Evolutionary conservation across 1,140 invertebrate genomes (phyloP), one percentile per base, ranked within the genome.

Genomic region (Formica selysi): DNA sequence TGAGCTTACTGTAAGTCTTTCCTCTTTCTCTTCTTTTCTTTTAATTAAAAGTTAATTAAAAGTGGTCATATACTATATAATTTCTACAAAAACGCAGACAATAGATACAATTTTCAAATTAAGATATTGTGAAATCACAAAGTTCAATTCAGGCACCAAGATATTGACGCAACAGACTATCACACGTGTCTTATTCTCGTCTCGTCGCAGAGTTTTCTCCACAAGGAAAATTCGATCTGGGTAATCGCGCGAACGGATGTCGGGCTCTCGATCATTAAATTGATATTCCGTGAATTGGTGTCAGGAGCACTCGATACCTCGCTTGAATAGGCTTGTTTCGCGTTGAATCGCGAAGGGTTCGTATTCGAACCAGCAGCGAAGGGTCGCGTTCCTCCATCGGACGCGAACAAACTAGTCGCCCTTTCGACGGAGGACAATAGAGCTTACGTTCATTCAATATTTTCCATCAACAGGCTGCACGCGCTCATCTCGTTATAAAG

Each of bases 401-500:
- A 86, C 32, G 65, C 41, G 59, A 76, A 80, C 84, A 81, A 85
- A 88, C 85, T 76, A 61, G 85, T 65, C 90, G 32, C 48, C 29
- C 89, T 89, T 89, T 91, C 89, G 87, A 91, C 86, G 76, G 4
- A 80, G 84, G 78, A 92, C 89, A 92, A 92, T 91, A 41, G 88
- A 62, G 68, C 89, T 87, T 91, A 87, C 76, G 90, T 90, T 89
- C 87, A 85, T 89, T 86, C 91, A 89, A 92, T 92, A 92, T 92
- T 92, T 92, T 90, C 76, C 83, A 85, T 91, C 91, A 90, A 91
- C 89, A 91, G 73, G 64, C 79, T 86, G 87, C 80, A 86, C 84
- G 78, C 88, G 88, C 84, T 92, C 91, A 87, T 91, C 90, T 90
- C 87, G 85, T 92, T 92, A 92, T 90, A 90, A 91, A 91, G 90